Evolutionary conservation across 2,888 invertebrate species (phyloP).

Genomic region (Apocheima hispidaria): DNA sequence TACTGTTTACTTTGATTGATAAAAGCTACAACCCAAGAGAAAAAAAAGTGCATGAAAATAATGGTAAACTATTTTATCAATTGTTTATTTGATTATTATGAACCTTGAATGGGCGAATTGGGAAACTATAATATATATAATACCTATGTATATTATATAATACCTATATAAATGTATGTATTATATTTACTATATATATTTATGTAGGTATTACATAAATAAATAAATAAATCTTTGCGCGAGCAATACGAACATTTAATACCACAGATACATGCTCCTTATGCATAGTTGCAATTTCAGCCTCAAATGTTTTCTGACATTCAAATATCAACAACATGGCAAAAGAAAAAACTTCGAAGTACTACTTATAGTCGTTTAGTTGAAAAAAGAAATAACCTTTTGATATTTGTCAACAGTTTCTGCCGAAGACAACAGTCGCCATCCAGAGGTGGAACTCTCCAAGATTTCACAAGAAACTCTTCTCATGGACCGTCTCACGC

Average conservation of each 20-base stretch:
- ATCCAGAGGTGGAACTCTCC: conserved; percentile 86
- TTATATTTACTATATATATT: too few relatives aligned
- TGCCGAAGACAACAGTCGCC: conserved; percentile 88
- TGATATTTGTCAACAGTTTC: conserved; percentile 71
- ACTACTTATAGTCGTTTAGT: neutral
- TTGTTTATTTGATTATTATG: too few relatives aligned
- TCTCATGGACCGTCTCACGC: conserved; percentile 73
- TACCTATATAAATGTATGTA: too few relatives aligned
- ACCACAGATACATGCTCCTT: too few relatives aligned
- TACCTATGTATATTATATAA: too few relatives aligned
- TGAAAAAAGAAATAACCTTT: neutral
- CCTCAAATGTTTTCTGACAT: neutral
- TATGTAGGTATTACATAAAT: too few relatives aligned
- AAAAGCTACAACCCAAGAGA: neutral
- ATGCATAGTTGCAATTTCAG: neutral
- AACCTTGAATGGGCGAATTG: too few relatives aligned
- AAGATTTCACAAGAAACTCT: conserved; percentile 82
- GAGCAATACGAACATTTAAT: too few relatives aligned
- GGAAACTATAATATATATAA: too few relatives aligned
- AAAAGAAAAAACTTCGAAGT: neutral
- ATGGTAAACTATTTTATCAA: too few relatives aligned
- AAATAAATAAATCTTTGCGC: too few relatives aligned
- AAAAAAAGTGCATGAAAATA: neutral
- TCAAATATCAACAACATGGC: neutral
- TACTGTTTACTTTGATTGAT: neutral